These are phyloP conservation scores for Mus spretus DNA, from an alignment of 2,797 vertebrate genomes.

Conservation along the genomic window DNA sequence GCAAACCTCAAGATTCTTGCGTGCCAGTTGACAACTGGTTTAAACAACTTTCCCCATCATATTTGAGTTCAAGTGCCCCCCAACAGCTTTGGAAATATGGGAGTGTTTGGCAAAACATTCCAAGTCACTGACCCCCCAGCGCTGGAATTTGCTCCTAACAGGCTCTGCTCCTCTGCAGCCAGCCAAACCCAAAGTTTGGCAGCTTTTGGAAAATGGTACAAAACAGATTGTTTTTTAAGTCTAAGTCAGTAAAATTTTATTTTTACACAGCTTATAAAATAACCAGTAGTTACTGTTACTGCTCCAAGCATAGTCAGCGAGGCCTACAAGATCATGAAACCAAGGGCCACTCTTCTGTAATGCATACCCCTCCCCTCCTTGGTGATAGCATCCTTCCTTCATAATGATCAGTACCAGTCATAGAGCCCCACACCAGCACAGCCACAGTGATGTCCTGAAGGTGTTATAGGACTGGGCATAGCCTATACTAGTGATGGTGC, in stretches of 20 bases:
- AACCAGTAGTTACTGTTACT: slow-evolving; percentile 62
- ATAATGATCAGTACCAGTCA: background rate
- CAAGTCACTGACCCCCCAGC: slow-evolving; percentile 74
- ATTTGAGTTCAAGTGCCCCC: slow-evolving; percentile 50
- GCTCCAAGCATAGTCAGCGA: background rate
- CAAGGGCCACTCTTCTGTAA: background rate
- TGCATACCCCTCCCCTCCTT: background rate
- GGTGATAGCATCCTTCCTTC: too few relatives aligned
- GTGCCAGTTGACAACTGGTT: background rate
- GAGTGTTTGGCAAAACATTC: slow-evolving; percentile 66
- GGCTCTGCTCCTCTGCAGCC: slow-evolving; percentile 56
- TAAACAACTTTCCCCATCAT: background rate
- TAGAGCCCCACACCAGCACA: background rate
- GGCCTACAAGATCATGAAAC: background rate
- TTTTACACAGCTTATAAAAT: slow-evolving; percentile 63
- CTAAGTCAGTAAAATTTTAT: slow-evolving; percentile 68
- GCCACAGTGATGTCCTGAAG: too few relatives aligned
- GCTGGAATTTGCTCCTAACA: slow-evolving; percentile 76
- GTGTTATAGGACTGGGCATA: background rate
- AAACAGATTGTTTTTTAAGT: slow-evolving; percentile 69
- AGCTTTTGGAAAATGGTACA: slow-evolving; percentile 66
- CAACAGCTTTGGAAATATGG: slow-evolving; percentile 56
- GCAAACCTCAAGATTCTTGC: slow-evolving; percentile 1
- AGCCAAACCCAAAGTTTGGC: slow-evolving; percentile 79
- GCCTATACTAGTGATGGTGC: background rate